phyloP scores from a whole-genome alignment of 2,113 vertebrate genomes.

The Barnardius zonarius region DNA sequence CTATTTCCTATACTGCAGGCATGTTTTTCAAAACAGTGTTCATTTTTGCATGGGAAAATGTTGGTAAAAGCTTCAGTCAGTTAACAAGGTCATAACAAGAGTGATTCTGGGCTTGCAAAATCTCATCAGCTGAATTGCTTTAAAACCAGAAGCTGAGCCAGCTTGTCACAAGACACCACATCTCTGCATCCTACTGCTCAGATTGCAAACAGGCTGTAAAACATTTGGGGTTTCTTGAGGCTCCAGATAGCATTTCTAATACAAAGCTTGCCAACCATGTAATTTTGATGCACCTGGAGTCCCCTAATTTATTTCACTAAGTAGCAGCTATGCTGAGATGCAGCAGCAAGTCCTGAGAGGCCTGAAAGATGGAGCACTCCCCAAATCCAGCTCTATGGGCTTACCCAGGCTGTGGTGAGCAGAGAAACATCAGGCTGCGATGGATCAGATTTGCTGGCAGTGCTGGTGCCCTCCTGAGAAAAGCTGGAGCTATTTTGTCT shows the following conservation, averaged over 20 bases:
- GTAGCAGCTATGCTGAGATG: not conserved
- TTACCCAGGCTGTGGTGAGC: not conserved
- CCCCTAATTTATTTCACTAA: not conserved
- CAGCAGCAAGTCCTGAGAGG: not conserved
- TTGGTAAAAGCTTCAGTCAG: not conserved
- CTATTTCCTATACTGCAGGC: not conserved
- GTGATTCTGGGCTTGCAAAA: not conserved
- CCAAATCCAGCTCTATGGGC: not conserved
- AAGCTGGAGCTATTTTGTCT: not conserved
- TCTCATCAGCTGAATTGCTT: not conserved
- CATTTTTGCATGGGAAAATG: not conserved
- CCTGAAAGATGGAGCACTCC: not conserved
- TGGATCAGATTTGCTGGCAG: not conserved
- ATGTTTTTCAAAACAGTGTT: accelerated
- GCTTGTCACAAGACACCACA: not conserved
- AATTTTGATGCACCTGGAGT: not conserved
- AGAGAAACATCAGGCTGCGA: not conserved
- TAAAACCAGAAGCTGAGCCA: not conserved
- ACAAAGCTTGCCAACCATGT: not conserved
- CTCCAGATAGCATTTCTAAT: not conserved
- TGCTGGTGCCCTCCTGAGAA: not conserved
- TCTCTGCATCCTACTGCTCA: not conserved
- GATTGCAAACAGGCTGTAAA: not conserved
- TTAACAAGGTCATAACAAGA: not conserved
- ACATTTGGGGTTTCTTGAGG: not conserved